phyloP scores from a whole-genome alignment of 2,113 vertebrate species.

The Hoplias malabaricus region DNA sequence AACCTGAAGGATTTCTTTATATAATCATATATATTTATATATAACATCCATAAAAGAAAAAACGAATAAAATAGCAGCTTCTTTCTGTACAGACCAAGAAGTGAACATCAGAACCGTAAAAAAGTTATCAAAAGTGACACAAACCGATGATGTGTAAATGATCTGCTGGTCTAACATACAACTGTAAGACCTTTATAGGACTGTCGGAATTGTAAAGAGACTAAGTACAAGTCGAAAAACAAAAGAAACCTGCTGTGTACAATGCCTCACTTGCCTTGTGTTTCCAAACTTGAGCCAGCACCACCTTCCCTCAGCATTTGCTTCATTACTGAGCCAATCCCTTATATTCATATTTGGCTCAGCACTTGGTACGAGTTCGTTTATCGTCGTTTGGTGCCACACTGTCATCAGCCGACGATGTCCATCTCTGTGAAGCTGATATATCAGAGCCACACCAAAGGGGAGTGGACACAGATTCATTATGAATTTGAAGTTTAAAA shows the following conservation, averaged over 20 bases:
- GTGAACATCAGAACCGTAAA: constrained; percentile 96
- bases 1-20: constrained; percentile 87
- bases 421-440: constrained; percentile 52
- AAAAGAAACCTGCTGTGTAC: constrained; percentile 68
- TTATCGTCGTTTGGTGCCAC: constrained; percentile 45
- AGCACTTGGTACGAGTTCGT: neutral
- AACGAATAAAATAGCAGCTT: constrained; percentile 98
- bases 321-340: constrained; percentile 46
- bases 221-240: constrained; percentile 71
- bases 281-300: constrained; percentile 6
- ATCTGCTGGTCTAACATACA: constrained; percentile 88
- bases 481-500: constrained; percentile 41
- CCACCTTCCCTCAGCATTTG: constrained; percentile 22
- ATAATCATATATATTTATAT: constrained; percentile 53
- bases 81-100: constrained; percentile 97
- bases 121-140: constrained; percentile 98
- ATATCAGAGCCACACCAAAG: constrained; percentile 38
- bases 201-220: constrained; percentile 79
- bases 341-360: constrained; percentile 50
- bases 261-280: constrained; percentile 59
- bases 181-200: constrained; percentile 81
- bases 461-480: constrained; percentile 46
- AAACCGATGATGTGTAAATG: constrained; percentile 88
- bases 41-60: constrained; percentile 86
- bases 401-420: constrained; percentile 11